Evolutionary conservation across 92 coral and sea anemone genomes (phyloP), one percentile per base, ranked within the genome.

Genomic region (Umimayanthus kanabou): DNA sequence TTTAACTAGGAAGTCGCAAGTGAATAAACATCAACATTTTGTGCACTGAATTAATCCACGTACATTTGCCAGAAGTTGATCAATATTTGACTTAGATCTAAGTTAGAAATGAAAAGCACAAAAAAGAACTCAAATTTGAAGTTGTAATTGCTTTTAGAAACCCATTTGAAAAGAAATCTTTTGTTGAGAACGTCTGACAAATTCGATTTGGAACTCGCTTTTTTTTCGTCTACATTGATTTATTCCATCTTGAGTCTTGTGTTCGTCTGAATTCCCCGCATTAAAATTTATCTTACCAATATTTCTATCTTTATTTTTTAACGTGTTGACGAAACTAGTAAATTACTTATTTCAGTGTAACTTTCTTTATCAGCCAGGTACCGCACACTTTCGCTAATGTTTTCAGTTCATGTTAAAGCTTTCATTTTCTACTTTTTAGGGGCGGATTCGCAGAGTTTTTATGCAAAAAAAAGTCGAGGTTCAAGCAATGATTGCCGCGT

Each of bases 21-120:
- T 70, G 87, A 83, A 83, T 69, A 70, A 83, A 83, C 77, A 83
- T 13, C 78, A 20, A 26, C 78, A 69, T 70, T 67, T 26, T 83
- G 87, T 83, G 77, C 87, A 83, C 65, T 83, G 87, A 83, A 83
- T 83, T 83, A 83, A 83, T 83, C 87, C 67, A 83, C 40, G 78
- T 45, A 70, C 87, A 83, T 83, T 83, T 83, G 40, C 77, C 40
- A 47, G 33, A 30, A 73, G 14, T 40, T 70, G 77, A 83, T 83
- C 87, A 83, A 83, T 83, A 83, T 83, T 83, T 83, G 87, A 70
- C 87, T 83, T 83, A 70, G 77, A 83, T 83, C 73, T 70, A 70
- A 83, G 64, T 42, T 83, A 2, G 77, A 83, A 69, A 83, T 83
- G 65, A 83, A 83, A 83, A 83, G 78, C 87, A 83, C 65, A 69